Conservation (phyloP, 2,797 vertebrate species). For the Lithobates pipiens region DNA sequence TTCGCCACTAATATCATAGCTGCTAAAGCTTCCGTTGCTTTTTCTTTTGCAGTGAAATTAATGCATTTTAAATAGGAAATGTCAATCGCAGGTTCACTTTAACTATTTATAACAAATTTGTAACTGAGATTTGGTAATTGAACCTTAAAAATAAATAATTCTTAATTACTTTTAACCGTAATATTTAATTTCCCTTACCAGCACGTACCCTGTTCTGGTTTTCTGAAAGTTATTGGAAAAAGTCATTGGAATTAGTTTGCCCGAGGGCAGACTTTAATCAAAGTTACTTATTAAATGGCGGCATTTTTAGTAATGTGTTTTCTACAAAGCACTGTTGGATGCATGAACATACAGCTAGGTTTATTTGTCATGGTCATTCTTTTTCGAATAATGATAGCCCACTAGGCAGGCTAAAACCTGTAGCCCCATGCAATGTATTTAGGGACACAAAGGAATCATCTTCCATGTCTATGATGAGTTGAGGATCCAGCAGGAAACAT, state of each 20-base stretch:
- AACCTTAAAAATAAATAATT: background rate
- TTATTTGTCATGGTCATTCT: background rate
- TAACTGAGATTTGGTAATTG: background rate
- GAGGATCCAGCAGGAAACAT: background rate
- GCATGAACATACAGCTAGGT: background rate
- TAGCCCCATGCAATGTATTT: background rate
- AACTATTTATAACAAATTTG: background rate
- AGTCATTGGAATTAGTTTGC: background rate
- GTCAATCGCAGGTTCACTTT: background rate
- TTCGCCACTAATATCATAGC: background rate
- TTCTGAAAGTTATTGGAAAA: background rate
- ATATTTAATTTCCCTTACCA: background rate
- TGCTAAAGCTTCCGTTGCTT: background rate
- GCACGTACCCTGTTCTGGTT: background rate
- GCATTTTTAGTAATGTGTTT: background rate
- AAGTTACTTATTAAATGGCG: background rate
- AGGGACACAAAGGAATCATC: background rate
- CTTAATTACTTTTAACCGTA: background rate
- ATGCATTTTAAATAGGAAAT: background rate
- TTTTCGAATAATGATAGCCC: background rate
- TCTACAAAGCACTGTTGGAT: background rate
- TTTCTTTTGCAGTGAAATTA: background rate
- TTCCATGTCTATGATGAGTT: background rate
- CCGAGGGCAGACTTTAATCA: background rate
- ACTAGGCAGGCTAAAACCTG: background rate